These are phyloP conservation scores for Chrosomus eos DNA, from an alignment of 2,797 vertebrate species.

Conservation along the genomic window DNA sequence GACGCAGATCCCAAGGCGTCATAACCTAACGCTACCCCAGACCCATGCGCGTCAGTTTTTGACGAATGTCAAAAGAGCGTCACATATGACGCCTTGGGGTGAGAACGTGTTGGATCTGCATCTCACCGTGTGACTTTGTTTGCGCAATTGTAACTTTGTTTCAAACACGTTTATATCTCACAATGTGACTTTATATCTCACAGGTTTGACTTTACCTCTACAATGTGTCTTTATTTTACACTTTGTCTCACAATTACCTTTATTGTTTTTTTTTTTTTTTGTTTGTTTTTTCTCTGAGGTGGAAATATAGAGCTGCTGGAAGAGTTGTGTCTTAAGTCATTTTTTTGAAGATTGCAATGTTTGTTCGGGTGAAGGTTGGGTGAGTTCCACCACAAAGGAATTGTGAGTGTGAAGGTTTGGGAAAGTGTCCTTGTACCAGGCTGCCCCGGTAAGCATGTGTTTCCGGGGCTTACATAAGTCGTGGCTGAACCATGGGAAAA, in stretches of 20 bases:
- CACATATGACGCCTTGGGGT: too few relatives aligned
- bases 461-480: conserved; percentile 15
- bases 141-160: neutral
- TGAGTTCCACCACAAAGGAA: conserved; percentile 25
- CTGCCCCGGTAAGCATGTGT: neutral
- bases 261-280: neutral
- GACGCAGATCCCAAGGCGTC: too few relatives aligned
- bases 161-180: neutral
- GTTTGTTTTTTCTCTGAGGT: neutral
- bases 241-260: neutral
- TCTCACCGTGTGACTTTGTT: too few relatives aligned
- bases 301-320: neutral
- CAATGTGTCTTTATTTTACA: neutral
- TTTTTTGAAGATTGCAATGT: neutral
- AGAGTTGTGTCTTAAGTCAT: neutral
- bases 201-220: neutral
- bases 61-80: too few relatives aligned
- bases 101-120: too few relatives aligned
- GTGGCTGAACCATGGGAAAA: conserved; percentile 33
- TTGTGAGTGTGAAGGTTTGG: conserved; percentile 5
- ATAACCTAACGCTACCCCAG: too few relatives aligned
- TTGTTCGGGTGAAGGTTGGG: conserved; percentile 15
- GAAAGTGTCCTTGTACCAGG: conserved; percentile 31
- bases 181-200: neutral
- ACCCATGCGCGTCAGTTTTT: too few relatives aligned